Base-by-base conservation (phyloP, 2,797 vertebrate species). In the Notolepis coatsorum region DNA sequence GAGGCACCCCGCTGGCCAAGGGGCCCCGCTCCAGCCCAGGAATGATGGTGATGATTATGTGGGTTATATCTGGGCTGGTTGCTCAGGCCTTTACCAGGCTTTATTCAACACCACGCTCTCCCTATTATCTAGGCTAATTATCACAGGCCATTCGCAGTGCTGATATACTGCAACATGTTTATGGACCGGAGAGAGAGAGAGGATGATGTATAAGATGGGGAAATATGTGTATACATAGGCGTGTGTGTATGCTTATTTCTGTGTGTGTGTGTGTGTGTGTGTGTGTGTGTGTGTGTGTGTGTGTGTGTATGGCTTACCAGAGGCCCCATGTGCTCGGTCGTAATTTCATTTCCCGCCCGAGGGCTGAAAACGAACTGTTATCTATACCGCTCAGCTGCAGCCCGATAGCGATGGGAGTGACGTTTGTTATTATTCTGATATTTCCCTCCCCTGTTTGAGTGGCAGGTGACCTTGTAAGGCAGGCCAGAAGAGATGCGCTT, bases 331-430 rank as follows among this genome's bases (percentile, higher is more conserved):
- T 60, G 45, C 55, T 53, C 24, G n/a, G 61, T 63, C 61, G 35
- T 84, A 76, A 81, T 89, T 88, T 88, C 68, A 84, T 88, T 89
- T 85, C 72, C 70, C 71, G 68, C 69, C 53, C 25, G 7, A 24
- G 76, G 71, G 58, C 48, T 41, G 61, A 66, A 78, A 85, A 83
- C 86, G 79, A 68, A 70, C 52, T 43, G 66, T 90, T 92, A 92
- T 93, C 91, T 93, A 76, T 86, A 88, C 58, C 79, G 84, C 86
- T 90, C 92, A 91, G 91, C 84, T 89, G 84, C 84, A 69, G 82
- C 73, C 71, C 51, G 79, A 86, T 80, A 82, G 82, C 61, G 75
- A 88, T 85, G 86, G 77, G 73, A 88, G 65, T 85, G 83, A 88
- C 85, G 85, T 86, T 88, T 81, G 75, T 88, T 85, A 85, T 88